A percentile compares a stretch with the other conserved stretches of the same genome.
These are phyloP conservation scores for Stenolophus ochropezus DNA, from an alignment of 2,888 invertebrate genomes.

Conservation along the genomic window DNA sequence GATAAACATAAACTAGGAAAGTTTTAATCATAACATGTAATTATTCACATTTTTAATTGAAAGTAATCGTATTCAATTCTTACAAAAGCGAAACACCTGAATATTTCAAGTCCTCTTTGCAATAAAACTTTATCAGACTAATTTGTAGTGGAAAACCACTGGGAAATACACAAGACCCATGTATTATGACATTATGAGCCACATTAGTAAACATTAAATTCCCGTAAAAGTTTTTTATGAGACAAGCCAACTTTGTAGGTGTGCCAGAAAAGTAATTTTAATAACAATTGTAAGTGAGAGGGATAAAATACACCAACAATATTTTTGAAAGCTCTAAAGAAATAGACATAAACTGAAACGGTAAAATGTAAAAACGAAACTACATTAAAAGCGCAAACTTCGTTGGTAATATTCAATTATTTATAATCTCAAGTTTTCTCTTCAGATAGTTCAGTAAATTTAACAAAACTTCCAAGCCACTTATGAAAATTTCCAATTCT, in stretches of 20 bases:
- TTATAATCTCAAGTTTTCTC: constrained; percentile 17
- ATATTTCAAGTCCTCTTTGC: constrained; percentile 47
- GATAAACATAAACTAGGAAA: background rate
- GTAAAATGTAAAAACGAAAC: constrained; percentile 1
- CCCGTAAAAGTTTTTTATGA: constrained; percentile 50
- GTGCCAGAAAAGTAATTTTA: constrained; percentile 36
- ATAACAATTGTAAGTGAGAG: constrained; percentile 33
- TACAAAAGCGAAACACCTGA: constrained; percentile 12
- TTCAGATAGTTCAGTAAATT: constrained; percentile 12
- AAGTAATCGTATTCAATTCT: background rate
- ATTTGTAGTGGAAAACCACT: constrained; percentile 52
- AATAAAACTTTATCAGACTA: constrained; percentile 59
- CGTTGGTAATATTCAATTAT: constrained; percentile 18
- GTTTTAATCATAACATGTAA: constrained; percentile 13
- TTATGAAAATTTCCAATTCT: background rate
- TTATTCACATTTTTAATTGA: background rate
- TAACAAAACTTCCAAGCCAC: constrained; percentile 4
- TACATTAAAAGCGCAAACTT: background rate
- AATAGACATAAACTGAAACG: background rate
- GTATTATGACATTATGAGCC: constrained; percentile 28
- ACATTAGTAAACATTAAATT: constrained; percentile 57
- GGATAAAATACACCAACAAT: background rate
- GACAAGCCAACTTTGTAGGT: constrained; percentile 33
- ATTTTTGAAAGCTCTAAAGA: constrained; percentile 10
- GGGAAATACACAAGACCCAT: constrained; percentile 45